phyloP scores from a whole-genome alignment of 2,797 vertebrate genomes.

The Valencia hispanica region DNA sequence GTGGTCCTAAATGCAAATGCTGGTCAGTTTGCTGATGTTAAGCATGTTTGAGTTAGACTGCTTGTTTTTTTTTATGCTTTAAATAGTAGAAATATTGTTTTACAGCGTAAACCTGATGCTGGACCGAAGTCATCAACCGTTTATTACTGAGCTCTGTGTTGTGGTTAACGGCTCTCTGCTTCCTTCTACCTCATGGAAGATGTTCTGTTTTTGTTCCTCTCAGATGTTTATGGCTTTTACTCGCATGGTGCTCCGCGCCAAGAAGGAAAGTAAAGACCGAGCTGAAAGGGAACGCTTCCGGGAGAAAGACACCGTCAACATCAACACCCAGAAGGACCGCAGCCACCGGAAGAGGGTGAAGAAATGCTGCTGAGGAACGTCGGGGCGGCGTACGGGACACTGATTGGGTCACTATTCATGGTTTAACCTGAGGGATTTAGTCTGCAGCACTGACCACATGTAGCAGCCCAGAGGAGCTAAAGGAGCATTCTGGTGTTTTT shows the following conservation, averaged over 20 bases:
- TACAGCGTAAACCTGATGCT: too few relatives aligned
- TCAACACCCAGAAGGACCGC: conserved; percentile 81
- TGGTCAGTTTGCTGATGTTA: too few relatives aligned
- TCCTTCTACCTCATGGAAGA: background rate
- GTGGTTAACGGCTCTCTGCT: too few relatives aligned
- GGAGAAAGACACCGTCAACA: conserved; percentile 85
- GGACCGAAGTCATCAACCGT: too few relatives aligned
- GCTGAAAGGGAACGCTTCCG: conserved; percentile 78
- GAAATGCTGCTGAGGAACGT: conserved; percentile 81
- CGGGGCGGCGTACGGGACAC: background rate
- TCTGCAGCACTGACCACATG: conserved; percentile 33
- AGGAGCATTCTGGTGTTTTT: conserved; percentile 35
- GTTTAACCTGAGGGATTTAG: conserved; percentile 5
- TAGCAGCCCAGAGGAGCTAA: conserved; percentile 35
- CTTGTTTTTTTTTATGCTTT: too few relatives aligned
- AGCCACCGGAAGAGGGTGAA: conserved; percentile 80
- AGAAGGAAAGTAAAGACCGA: conserved; percentile 84
- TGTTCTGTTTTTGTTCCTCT: background rate
- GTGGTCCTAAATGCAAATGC: too few relatives aligned
- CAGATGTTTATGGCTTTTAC: conserved; percentile 91
- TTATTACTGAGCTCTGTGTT: too few relatives aligned
- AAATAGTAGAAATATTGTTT: too few relatives aligned
- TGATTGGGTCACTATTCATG: conserved; percentile 32
- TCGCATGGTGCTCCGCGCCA: conserved; percentile 84
- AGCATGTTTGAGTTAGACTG: too few relatives aligned